Evolutionary conservation across 64 coral and sea anemone genomes (phyloP).

Genomic region (Porites lutea): DNA sequence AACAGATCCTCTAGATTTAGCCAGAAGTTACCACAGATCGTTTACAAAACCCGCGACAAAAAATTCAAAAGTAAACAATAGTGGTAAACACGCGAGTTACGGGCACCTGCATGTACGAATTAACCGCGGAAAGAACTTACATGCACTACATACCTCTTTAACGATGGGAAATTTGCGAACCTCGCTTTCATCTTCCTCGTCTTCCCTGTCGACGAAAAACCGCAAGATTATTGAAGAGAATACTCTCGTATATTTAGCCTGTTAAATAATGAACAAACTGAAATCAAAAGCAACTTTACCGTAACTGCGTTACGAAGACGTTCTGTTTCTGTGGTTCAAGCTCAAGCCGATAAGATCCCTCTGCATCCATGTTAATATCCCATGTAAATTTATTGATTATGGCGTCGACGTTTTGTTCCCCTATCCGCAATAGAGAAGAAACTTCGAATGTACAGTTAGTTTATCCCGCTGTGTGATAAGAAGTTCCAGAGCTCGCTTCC

Average conservation of each 20-base stretch:
- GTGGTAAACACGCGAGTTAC: no score
- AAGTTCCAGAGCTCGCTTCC: not conserved
- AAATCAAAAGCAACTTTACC: conserved; percentile 40
- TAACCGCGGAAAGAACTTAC: not conserved
- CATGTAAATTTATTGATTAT: not conserved
- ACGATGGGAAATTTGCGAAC: conserved; percentile 92
- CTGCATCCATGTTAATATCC: conserved; percentile 30
- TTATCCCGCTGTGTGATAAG: not conserved
- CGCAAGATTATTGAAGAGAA: not conserved
- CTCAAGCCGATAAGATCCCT: conserved; percentile 68
- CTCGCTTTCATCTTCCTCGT: conserved; percentile 83
- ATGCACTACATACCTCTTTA: conserved; percentile 76
- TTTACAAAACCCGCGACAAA: no score
- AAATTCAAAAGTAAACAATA: no score
- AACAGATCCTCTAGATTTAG: no score
- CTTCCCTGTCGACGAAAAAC: conserved; percentile 55
- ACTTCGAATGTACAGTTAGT: no score
- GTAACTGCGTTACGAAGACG: conserved; percentile 95
- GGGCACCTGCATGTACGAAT: no score
- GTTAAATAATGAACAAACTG: conserved; percentile 12
- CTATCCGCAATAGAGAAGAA: not conserved
- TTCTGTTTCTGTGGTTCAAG: conserved; percentile 84
- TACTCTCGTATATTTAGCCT: not conserved
- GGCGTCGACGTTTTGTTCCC: not conserved
- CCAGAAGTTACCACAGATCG: no score